Conservation (phyloP, 2,888 invertebrate species). For the Eupithecia inturbata region DNA sequence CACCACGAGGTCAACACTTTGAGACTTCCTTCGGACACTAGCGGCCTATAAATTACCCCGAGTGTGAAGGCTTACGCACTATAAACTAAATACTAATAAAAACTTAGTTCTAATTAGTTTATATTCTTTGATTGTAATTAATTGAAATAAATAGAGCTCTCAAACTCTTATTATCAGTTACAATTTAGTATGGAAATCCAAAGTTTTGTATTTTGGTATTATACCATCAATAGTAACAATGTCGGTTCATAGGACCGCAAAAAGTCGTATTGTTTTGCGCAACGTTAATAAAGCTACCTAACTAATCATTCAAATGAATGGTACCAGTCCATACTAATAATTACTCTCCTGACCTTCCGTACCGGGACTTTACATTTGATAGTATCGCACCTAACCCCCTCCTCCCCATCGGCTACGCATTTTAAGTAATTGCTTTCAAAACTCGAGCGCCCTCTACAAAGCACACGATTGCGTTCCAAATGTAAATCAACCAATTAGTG, state of each 20-base stretch:
- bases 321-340: constrained; percentile 12
- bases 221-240: too few species aligned
- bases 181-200: too few species aligned
- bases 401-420: constrained; percentile 17
- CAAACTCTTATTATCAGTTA: too few species aligned
- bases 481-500: constrained; percentile 67
- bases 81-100: too few species aligned
- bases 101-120: too few species aligned
- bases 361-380: constrained; percentile 29
- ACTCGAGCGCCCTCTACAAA: constrained; percentile 36
- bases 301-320: background rate
- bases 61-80: too few species aligned
- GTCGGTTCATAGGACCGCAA: background rate
- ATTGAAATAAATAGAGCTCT: too few species aligned
- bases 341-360: constrained; percentile 36
- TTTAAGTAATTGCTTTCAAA: constrained; percentile 44
- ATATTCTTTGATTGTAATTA: too few species aligned
- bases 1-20: too few species aligned
- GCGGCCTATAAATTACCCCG: too few species aligned
- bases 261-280: background rate
- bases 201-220: too few species aligned
- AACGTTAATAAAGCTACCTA: background rate
- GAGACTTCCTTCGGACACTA: too few species aligned
- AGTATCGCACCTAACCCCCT: constrained; percentile 30
- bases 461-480: constrained; percentile 48